Percentiles rank a stretch among this genome's conserved stretches.
Conservation (phyloP, 2,888 invertebrate genomes). For the Caenorhabditis wallacei region DNA sequence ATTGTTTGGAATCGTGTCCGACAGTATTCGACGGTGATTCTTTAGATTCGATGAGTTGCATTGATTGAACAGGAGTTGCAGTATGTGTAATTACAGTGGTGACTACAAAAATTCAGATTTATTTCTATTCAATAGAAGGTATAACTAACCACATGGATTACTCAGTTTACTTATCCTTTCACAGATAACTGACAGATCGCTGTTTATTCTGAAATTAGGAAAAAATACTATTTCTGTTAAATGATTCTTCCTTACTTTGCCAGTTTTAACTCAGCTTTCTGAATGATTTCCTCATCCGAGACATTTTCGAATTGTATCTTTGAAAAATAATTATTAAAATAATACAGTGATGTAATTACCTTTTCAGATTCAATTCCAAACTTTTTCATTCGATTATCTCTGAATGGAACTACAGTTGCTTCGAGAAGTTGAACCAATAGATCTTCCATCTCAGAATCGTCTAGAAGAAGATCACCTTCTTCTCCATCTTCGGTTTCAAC, state of each 20-base stretch:
- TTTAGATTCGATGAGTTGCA: not conserved
- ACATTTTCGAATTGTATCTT: constrained; percentile 14
- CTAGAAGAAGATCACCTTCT: constrained; percentile 6
- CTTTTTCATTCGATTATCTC: constrained; percentile 23
- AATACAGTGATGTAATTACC: no score
- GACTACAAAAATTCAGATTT: not conserved
- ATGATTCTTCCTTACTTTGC: constrained; percentile 7
- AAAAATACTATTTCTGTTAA: not conserved
- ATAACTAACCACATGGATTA: not conserved
- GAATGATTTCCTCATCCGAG: constrained; percentile 27
- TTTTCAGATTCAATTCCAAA: constrained; percentile 21
- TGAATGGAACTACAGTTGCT: constrained; percentile 15
- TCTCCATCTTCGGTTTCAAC: constrained; percentile 26
- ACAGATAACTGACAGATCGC: not conserved
- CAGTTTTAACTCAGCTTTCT: constrained; percentile 27
- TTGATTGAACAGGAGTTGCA: not conserved
- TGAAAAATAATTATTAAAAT: constrained; percentile 7
- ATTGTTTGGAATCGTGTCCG: constrained; percentile 33
- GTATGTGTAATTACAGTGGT: not conserved
- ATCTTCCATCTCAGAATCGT: constrained; percentile 11
- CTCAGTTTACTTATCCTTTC: constrained; percentile 13
- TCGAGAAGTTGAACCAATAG: constrained; percentile 29
- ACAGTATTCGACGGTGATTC: not conserved
- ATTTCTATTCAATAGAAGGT: not conserved
- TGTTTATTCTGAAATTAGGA: constrained; percentile 30